phyloP scores from a whole-genome alignment of 2,888 invertebrate genomes.

The Drosophila prolongata region DNA sequence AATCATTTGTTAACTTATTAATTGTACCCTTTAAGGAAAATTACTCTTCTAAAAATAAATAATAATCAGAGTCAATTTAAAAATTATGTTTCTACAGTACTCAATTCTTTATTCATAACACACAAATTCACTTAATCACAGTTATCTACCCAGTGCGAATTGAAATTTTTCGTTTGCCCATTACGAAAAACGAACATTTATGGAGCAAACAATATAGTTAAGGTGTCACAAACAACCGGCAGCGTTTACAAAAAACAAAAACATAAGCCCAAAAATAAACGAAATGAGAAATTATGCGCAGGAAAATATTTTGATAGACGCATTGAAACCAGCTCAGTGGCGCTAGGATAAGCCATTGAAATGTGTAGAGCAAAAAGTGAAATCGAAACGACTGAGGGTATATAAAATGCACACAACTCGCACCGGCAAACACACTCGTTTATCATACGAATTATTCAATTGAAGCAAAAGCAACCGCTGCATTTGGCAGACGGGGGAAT shows the following conservation, averaged over 20 bases:
- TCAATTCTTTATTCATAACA: too few species aligned
- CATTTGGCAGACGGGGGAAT: constrained; percentile 68
- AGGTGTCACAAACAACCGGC: constrained; percentile 45
- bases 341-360: constrained; percentile 14
- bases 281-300: constrained; percentile 33
- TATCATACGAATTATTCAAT: constrained; percentile 70
- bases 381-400: constrained; percentile 52
- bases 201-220: constrained; percentile 19
- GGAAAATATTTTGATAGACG: constrained; percentile 43
- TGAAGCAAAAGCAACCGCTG: constrained; percentile 63
- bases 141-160: constrained; percentile 2
- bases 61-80: too few species aligned
- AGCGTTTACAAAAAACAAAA: constrained; percentile 23
- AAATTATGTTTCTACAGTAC: too few species aligned
- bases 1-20: too few species aligned
- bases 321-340: constrained; percentile 25
- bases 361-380: constrained; percentile 28
- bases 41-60: too few species aligned
- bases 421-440: constrained; percentile 35
- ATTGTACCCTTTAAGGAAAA: too few species aligned
- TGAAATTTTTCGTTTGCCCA: not conserved
- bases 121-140: not conserved
- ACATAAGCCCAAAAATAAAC: constrained; percentile 24
- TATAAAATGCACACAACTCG: constrained; percentile 59
- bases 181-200: constrained; percentile 29